phyloP scores from a whole-genome alignment of 1,140 invertebrate genomes.

The Proctacanthus coquilletti region DNA sequence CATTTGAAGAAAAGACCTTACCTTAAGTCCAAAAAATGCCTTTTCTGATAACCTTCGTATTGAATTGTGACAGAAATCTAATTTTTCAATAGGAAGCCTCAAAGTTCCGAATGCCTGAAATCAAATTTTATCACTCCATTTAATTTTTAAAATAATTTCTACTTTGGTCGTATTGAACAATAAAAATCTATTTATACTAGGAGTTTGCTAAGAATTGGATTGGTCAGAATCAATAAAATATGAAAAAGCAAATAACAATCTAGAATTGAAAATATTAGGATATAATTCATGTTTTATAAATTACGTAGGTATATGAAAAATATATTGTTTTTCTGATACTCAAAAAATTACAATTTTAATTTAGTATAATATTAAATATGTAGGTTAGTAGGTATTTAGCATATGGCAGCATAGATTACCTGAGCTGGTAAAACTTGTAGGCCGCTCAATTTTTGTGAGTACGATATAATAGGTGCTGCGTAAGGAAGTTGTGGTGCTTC shows the following conservation, averaged over 20 bases:
- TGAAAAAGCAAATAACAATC: no score
- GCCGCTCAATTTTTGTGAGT: constrained; percentile 59
- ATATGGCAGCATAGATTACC: constrained; percentile 29
- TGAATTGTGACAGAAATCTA: constrained; percentile 71
- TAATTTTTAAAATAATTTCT: no score
- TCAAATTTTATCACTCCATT: no score
- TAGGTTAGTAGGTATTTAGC: background rate
- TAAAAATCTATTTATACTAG: no score
- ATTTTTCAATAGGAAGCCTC: constrained; percentile 46
- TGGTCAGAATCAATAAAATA: no score
- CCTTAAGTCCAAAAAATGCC: constrained; percentile 47
- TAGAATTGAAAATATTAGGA: constrained; percentile 2
- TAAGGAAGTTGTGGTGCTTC: constrained; percentile 57
- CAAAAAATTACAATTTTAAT: background rate
- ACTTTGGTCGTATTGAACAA: no score
- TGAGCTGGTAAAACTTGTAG: constrained; percentile 64
- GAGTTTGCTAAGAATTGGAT: no score
- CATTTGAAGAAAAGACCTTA: no score
- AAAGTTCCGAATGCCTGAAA: constrained; percentile 41
- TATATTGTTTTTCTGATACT: no score
- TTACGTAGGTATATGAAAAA: no score
- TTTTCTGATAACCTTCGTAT: constrained; percentile 64
- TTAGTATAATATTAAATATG: background rate
- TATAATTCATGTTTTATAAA: no score
- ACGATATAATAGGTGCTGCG: constrained; percentile 55